Conservation (phyloP, 2,797 vertebrate genomes). For the Lagorchestes hirsutus region DNA sequence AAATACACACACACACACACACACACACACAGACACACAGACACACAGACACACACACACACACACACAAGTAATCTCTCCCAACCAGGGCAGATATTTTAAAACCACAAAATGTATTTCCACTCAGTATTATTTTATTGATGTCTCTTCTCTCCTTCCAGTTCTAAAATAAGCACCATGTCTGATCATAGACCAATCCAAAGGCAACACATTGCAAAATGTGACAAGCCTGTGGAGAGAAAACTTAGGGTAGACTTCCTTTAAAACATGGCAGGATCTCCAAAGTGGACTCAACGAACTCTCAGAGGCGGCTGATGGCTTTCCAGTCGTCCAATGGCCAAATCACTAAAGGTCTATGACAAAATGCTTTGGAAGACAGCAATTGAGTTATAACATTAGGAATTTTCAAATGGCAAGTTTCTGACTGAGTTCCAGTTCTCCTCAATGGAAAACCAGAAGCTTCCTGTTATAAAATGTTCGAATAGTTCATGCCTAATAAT, state of each 20-base stretch:
- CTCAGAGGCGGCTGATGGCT: neutral
- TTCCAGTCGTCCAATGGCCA: conserved; percentile 55
- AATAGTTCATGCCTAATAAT: conserved; percentile 84
- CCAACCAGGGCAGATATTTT: conserved; percentile 77
- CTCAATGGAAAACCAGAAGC: conserved; percentile 87
- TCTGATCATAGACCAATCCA: conserved; percentile 82
- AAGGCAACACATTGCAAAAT: conserved; percentile 83
- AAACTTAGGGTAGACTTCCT: conserved; percentile 55
- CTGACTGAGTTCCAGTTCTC: conserved; percentile 86
- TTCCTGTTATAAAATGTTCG: conserved; percentile 90
- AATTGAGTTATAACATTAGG: conserved; percentile 64
- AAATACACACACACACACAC: conserved; percentile 52
- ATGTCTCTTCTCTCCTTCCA: conserved; percentile 83
- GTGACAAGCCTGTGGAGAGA: conserved; percentile 60
- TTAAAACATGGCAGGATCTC: conserved; percentile 72
- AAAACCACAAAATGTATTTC: conserved; percentile 78
- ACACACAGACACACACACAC: neutral
- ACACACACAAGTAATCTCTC: conserved; percentile 75
- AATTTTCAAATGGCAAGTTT: conserved; percentile 82
- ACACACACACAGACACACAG: conserved; percentile 36
- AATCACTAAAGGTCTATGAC: conserved; percentile 65
- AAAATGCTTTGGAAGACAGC: conserved; percentile 73
- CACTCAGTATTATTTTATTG: conserved; percentile 77
- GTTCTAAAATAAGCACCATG: conserved; percentile 81
- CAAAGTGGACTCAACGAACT: conserved; percentile 56